Base-by-base conservation (phyloP, 1,140 invertebrate species). In the Drosophila chauvacae region DNA sequence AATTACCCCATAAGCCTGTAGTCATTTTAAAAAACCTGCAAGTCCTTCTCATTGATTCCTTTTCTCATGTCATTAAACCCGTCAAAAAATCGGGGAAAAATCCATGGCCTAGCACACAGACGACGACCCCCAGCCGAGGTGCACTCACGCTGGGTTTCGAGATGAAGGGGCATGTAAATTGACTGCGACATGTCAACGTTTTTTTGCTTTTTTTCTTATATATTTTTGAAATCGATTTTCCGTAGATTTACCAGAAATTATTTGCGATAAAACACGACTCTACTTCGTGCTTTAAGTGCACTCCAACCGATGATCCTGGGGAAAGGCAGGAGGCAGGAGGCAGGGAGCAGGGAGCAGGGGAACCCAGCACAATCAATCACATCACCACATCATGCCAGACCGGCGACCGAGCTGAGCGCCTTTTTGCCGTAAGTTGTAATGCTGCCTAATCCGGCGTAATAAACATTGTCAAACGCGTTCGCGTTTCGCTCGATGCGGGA, bases 371-470 rank as follows among this genome's bases (percentile, higher is more conserved):
- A 87, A 84, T 87, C 84, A 88, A 88, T 88, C 84, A 78, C 77
- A 88, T 88, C 81, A 74, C 68, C 66, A 55, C 66, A 56, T 70
- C 39, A 64, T 63, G 77, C 76, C 66, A 71, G 61, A 82, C 47
- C 69, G 51, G 74, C 68, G 76, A 72, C 48, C 42, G 35, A 37
- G 60, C 37, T 23, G 56, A 68, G 48, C 56, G 47, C 57, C 57
- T 45, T 66, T 58, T 53, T 23, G 41, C 48, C 60, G 75, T 53
- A 60, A 71, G 85, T 87, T 77, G 87, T 88, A 90, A 88, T 88
- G 84, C 85, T 84, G 84, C 85, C 85, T 88, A 88, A 88, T 88
- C 84, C 85, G 85, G 77, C 85, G 84, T 90, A 90, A 88, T 88
- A 88, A 88, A 88, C 84, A 90, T 88, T 79, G 77, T 79, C 76